phyloP scores from a whole-genome alignment of 1,140 invertebrate species.

The Drosophila carrolli region DNA sequence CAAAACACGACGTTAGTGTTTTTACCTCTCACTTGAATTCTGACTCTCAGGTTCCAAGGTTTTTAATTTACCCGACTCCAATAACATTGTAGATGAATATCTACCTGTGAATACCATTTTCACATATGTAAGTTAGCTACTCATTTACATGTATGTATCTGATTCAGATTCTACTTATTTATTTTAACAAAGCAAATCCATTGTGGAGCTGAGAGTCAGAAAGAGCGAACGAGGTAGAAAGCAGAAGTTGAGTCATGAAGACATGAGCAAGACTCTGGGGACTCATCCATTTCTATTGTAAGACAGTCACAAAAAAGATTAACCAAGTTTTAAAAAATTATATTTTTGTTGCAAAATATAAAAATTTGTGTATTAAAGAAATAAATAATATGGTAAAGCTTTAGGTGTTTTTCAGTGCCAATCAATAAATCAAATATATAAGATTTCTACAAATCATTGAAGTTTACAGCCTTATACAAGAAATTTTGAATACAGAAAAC shows the following conservation, averaged over 20 bases:
- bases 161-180: constrained; percentile 10
- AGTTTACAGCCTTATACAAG: no score
- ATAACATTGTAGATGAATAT: background rate
- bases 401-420: no score
- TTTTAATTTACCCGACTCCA: background rate
- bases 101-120: background rate
- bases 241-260: constrained; percentile 10
- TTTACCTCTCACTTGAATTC: background rate
- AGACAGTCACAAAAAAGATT: background rate
- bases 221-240: constrained; percentile 9
- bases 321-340: background rate
- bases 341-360: no score
- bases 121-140: background rate
- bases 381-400: no score
- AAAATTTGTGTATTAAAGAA: no score
- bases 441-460: no score
- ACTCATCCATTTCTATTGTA: constrained; percentile 33
- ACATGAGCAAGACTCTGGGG: constrained; percentile 1
- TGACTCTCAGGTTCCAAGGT: constrained; percentile 14
- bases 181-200: constrained; percentile 18
- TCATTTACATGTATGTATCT: background rate
- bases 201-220: constrained; percentile 15
- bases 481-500: no score
- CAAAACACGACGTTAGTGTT: no score
- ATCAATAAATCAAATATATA: no score